Conservation (phyloP, 2,797 vertebrate genomes). For the Pangasius djambal region DNA sequence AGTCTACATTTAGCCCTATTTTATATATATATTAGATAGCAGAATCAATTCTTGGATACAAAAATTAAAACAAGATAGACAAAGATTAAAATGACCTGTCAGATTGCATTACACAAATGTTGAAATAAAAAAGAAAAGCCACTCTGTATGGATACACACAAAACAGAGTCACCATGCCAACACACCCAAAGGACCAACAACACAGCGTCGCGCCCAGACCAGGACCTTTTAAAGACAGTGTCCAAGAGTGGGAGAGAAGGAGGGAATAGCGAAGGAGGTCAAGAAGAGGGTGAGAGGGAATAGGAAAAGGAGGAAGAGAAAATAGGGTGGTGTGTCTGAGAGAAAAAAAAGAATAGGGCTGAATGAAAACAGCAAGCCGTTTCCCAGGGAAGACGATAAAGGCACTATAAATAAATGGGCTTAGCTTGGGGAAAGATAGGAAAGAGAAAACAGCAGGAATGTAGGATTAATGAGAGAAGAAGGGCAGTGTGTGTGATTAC, state of each 20-base stretch:
- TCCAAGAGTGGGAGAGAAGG: conserved; percentile 29
- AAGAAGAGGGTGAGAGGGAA: conserved; percentile 33
- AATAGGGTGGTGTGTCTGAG: conserved; percentile 15
- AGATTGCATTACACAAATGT: neutral
- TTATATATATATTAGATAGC: neutral
- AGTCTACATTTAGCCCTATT: conserved; percentile 4
- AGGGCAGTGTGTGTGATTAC: neutral
- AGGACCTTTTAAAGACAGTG: conserved; percentile 34
- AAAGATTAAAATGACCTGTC: neutral
- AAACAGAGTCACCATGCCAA: conserved; percentile 63
- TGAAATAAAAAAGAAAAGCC: conserved; percentile 28
- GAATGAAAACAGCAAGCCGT: conserved; percentile 37
- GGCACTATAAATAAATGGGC: conserved; percentile 48
- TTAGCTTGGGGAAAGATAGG: conserved; percentile 31
- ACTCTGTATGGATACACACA: conserved; percentile 27
- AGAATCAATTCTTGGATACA: neutral
- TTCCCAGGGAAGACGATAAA: conserved; percentile 50
- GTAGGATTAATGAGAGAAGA: conserved; percentile 35
- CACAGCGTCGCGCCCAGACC: conserved; percentile 46
- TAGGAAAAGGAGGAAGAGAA: conserved; percentile 30
- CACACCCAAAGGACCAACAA: conserved; percentile 41
- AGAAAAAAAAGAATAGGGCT: conserved; percentile 24
- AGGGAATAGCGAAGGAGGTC: conserved; percentile 15
- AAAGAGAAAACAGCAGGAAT: conserved; percentile 38
- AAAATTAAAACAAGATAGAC: neutral